Evolutionary conservation across 2,797 vertebrate species (phyloP), one percentile per base, ranked within the genome.

Genomic region (Sebastes steindachneri): DNA sequence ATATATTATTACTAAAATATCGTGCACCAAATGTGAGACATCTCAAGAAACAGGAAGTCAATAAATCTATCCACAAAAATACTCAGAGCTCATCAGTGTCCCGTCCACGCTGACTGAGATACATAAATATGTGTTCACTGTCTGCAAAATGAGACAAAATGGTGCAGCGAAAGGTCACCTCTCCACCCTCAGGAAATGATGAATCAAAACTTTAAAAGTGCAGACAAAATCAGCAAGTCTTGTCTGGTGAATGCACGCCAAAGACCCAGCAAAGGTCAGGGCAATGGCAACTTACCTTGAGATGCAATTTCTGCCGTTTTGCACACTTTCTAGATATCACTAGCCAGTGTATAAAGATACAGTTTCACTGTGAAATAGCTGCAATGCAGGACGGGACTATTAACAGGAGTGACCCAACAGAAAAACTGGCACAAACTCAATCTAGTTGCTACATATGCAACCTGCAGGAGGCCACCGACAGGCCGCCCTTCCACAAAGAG

Each of bases 171-270:
- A 84, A 83, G 80, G 78, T 75, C 79, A 60, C 33, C 12, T 33
- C 68, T 63, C 37, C 63, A 45, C 68, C 45, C 58, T 31, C 62
- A 62, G 66, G 66, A 75, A 82, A 79, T 26, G 1, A 23, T 80
- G 77, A 74, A 78, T 84, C 80, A 68, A 74, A 81, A 79, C 15
- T 11, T 29, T 31, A 71, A 51, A 64, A 35, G 28, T 35, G 3
- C 67, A 70, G 72, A 74, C 68, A 72, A n/a, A 26, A 65, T n/a
- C 64, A 54, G 45, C 45, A 15, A 31, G 17, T 21, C 21, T 51
- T 51, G 17, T 31, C 12, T 33, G 19, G 10, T 54, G 48, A 68
- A 21, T 5, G 45, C 26, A 31, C 11, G 8, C 41, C 45, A 66
- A 15, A 19, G 0, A 65, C 31, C 25, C 41, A 45, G 15, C 15